Conservation (phyloP, 2,797 vertebrate genomes). For the Chromobotia macracanthus region DNA sequence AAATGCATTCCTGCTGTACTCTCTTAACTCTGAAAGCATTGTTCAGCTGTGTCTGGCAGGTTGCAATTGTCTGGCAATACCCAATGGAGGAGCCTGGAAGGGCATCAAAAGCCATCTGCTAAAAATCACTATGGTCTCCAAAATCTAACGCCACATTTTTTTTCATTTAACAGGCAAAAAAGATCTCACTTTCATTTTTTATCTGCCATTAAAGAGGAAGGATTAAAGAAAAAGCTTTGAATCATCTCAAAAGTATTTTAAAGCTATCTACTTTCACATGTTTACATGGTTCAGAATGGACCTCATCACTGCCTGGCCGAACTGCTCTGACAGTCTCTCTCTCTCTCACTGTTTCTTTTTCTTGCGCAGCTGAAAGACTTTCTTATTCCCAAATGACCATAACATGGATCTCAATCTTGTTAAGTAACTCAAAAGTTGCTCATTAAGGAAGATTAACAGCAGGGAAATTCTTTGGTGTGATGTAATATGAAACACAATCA, state of each 20-base stretch:
- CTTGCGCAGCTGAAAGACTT: too few species aligned
- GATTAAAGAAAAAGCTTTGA: constrained; percentile 12
- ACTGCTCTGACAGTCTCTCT: background rate
- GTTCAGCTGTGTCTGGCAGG: constrained; percentile 44
- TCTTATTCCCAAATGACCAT: too few species aligned
- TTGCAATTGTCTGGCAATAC: constrained; percentile 43
- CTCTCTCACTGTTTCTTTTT: background rate
- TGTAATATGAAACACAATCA: too few species aligned
- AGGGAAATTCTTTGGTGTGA: too few species aligned
- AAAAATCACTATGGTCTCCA: constrained; percentile 37
- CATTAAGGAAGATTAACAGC: too few species aligned
- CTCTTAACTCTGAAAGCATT: constrained; percentile 43
- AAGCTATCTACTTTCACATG: background rate
- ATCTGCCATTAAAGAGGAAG: constrained; percentile 31
- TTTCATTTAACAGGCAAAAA: constrained; percentile 53
- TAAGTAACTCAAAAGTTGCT: too few species aligned
- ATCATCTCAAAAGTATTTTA: constrained; percentile 28
- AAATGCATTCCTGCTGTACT: constrained; percentile 43
- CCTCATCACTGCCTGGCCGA: background rate
- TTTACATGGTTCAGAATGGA: background rate
- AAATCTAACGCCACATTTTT: constrained; percentile 48
- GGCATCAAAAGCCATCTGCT: constrained; percentile 50
- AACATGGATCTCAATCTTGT: too few species aligned
- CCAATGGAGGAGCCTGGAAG: constrained; percentile 5
- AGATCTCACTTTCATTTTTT: constrained; percentile 37